Conservation (phyloP, 2,113 vertebrate species). For the Eidolon helvum region DNA sequence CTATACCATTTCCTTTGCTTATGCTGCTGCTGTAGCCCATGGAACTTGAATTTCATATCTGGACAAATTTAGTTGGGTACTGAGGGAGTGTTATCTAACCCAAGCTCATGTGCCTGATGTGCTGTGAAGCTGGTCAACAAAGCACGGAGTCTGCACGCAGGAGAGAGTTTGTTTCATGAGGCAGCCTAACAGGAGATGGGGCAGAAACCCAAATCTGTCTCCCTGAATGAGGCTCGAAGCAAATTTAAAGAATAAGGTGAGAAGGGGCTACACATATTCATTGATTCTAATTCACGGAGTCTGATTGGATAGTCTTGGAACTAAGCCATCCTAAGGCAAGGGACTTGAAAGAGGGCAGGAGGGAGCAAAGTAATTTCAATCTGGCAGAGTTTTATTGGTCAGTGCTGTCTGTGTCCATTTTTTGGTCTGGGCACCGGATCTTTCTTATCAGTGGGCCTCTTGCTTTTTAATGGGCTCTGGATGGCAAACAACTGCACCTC, state of each 20-base stretch:
- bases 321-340: not conserved
- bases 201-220: not conserved
- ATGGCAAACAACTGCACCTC: not conserved
- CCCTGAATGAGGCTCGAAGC: not conserved
- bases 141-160: not conserved
- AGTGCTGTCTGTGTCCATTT: fast-evolving
- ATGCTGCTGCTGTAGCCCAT: not conserved
- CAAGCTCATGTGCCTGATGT: no score
- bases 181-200: not conserved
- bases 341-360: not conserved
- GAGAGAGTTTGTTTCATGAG: not conserved
- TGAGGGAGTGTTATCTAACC: not conserved
- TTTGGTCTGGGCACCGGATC: not conserved
- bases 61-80: not conserved
- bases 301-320: not conserved
- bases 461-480: not conserved
- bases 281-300: not conserved
- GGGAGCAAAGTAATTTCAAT: no score
- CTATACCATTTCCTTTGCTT: not conserved
- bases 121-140: not conserved
- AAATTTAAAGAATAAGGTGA: not conserved
- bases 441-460: not conserved
- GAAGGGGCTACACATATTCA: not conserved
- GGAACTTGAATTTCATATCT: not conserved
- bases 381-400: not conserved